Conservation (phyloP, 2,888 invertebrate species). For the Lasius fuliginosus region DNA sequence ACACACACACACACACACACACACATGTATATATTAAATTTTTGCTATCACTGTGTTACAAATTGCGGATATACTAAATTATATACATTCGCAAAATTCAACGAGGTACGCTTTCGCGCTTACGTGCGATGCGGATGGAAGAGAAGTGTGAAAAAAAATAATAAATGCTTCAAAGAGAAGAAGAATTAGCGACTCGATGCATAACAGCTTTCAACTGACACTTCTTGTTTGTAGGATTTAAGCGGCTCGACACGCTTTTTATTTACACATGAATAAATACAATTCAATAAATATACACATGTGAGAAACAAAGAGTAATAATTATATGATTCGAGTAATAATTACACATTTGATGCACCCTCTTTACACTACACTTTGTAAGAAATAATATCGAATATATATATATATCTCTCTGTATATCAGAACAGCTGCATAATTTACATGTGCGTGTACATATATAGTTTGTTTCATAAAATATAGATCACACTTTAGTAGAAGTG, state of each 20-base stretch:
- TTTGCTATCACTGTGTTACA: conserved; percentile 17
- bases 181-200: conserved; percentile 14
- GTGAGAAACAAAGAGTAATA: conserved; percentile 53
- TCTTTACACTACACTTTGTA: not conserved
- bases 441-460: conserved; percentile 48
- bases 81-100: not conserved
- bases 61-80: conserved; percentile 2
- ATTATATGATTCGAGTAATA: conserved; percentile 48
- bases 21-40: not conserved
- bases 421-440: conserved; percentile 44
- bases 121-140: not conserved
- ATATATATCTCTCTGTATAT: conserved; percentile 14
- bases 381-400: conserved; percentile 11
- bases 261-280: conserved; percentile 69
- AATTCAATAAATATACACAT: conserved; percentile 73
- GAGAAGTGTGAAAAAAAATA: not conserved
- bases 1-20: not conserved
- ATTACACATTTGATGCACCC: conserved; percentile 42
- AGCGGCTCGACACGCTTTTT: conserved; percentile 52
- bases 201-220: not conserved
- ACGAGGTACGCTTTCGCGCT: not conserved
- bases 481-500: not conserved
- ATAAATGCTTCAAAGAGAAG: conserved; percentile 13
- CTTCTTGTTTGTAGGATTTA: conserved; percentile 43
- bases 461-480: conserved; percentile 13